phyloP scores from a whole-genome alignment of 2,888 invertebrate genomes.

The Monoplex corrugatus region DNA sequence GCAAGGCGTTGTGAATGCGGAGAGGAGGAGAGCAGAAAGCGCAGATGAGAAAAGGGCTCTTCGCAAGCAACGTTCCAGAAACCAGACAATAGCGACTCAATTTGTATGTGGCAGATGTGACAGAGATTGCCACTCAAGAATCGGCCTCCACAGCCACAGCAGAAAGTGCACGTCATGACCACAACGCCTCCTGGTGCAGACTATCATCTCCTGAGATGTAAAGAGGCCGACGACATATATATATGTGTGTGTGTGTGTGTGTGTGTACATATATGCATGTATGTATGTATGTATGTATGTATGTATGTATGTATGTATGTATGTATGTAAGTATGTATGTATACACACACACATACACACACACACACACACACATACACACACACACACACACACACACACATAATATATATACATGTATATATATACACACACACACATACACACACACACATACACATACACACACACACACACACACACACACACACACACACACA shows the following conservation, averaged over 20 bases:
- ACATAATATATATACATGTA: background rate
- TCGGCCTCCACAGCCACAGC: too few relatives aligned
- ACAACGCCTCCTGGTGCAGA: too few relatives aligned
- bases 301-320: background rate
- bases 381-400: background rate
- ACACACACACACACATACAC: background rate
- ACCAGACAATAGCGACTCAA: too few relatives aligned
- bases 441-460: background rate
- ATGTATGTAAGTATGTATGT: background rate
- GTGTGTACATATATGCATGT: background rate
- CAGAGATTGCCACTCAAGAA: too few relatives aligned
- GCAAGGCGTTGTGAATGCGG: too few relatives aligned
- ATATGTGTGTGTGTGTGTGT: background rate
- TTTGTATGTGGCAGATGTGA: too few relatives aligned
- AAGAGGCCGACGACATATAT: too few relatives aligned
- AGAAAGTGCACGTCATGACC: too few relatives aligned
- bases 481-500: background rate
- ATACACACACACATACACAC: background rate
- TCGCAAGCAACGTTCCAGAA: too few relatives aligned
- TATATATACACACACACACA: background rate
- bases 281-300: background rate
- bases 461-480: conserved; percentile 8
- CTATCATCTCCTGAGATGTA: too few relatives aligned
- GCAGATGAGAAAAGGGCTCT: too few relatives aligned
- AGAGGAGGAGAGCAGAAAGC: too few relatives aligned